Evolutionary conservation across 2,113 vertebrate genomes (phyloP).

Genomic region (Argyrosomus japonicus): DNA sequence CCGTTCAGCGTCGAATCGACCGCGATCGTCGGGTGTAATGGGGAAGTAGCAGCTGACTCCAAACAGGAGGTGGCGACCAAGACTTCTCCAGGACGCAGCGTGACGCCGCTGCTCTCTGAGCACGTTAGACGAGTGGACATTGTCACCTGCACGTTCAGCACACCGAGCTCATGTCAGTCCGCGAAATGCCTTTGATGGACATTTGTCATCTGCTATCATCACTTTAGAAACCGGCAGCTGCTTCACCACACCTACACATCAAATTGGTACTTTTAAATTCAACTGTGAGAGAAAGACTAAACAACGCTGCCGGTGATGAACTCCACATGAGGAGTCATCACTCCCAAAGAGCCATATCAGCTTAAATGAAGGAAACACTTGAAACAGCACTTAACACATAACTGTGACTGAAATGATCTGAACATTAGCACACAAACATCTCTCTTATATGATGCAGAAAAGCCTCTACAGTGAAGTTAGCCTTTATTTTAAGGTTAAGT

Average conservation of each 20-base stretch:
- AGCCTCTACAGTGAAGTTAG: not conserved
- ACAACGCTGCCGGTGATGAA: no score
- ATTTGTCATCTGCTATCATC: not conserved
- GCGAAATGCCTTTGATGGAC: conserved; percentile 68
- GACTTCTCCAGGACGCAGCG: conserved; percentile 19
- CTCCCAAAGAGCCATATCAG: not conserved
- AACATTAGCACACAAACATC: not conserved
- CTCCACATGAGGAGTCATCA: no score
- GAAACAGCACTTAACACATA: not conserved
- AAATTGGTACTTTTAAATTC: not conserved
- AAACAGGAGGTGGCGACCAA: conserved; percentile 18
- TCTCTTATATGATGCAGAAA: not conserved
- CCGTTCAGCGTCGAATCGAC: conserved; percentile 81
- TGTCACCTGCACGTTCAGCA: conserved; percentile 82
- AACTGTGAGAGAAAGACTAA: not conserved
- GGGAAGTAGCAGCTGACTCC: conserved; percentile 20
- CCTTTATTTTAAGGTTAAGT: not conserved
- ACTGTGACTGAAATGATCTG: not conserved
- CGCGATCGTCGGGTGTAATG: conserved; percentile 49
- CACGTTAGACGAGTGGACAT: conserved; percentile 69
- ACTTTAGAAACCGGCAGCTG: not conserved
- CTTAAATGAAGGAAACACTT: not conserved
- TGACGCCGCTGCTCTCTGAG: not conserved
- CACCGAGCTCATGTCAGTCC: conserved; percentile 77
- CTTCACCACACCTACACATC: not conserved